These are phyloP conservation scores for Nymphalis urticae DNA, from an alignment of 2,888 invertebrate species.

Conservation along the genomic window DNA sequence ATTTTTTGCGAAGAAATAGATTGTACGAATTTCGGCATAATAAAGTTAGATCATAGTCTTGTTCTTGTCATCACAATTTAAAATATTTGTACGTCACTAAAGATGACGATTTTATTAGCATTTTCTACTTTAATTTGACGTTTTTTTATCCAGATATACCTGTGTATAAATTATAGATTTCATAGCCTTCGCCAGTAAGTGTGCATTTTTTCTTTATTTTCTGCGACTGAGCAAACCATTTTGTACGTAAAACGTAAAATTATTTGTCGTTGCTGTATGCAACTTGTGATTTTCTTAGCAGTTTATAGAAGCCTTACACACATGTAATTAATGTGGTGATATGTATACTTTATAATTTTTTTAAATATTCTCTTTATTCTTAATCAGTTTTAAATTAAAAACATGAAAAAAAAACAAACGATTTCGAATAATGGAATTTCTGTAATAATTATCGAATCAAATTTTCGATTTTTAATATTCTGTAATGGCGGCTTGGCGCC, in stretches of 20 bases:
- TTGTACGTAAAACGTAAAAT: constrained; percentile 32
- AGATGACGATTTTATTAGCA: constrained; percentile 32
- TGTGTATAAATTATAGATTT: constrained; percentile 27
- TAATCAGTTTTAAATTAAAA: constrained; percentile 7
- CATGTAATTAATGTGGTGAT: constrained; percentile 25
- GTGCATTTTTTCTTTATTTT: constrained; percentile 69
- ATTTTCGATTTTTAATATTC: constrained; percentile 40
- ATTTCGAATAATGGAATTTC: constrained; percentile 28
- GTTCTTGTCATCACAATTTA: constrained; percentile 44
- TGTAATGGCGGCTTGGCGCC: constrained; percentile 26
- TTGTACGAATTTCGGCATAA: constrained; percentile 38
- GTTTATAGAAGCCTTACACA: constrained; percentile 32
- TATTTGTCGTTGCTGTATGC: constrained; percentile 28
- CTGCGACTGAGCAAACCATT: constrained; percentile 53
- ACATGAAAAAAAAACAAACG: constrained; percentile 1
- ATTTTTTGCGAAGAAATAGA: constrained; percentile 38
- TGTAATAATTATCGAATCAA: constrained; percentile 40
- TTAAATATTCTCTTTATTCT: not conserved
- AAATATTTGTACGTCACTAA: constrained; percentile 31
- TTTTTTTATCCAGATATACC: constrained; percentile 37
- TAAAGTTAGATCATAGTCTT: constrained; percentile 32
- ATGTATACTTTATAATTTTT: constrained; percentile 1
- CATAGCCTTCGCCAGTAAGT: constrained; percentile 68
- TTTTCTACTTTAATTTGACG: constrained; percentile 34
- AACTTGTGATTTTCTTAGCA: constrained; percentile 38